Base-by-base conservation (phyloP, 2,113 vertebrate species). In the Daboia siamensis region DNA sequence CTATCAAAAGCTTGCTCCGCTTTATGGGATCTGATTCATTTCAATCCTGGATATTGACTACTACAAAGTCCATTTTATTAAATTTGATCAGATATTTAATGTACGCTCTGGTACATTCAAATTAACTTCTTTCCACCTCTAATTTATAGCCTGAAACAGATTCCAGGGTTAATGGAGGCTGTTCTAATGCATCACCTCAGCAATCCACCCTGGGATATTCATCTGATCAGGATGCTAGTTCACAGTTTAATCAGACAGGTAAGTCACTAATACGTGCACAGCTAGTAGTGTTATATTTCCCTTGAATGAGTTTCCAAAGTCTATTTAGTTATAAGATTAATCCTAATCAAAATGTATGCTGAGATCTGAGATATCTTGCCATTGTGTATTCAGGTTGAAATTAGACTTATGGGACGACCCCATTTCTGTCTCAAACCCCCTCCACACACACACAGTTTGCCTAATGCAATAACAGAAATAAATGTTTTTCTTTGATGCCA, bases 221-320 rank as follows among this genome's bases (percentile, higher is more conserved):
- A 0, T 94, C 97, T 0, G 98, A 97, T 92, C 98, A 98, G 46
- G 98, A 98, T 52, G 80, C 95, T 39, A 97, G 97, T 91, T 97
- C 97, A 23, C 98, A 98, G 94, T 95, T 97, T 80, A 98, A 98
- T 93, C 98, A 98, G 90, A 96, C 98, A 97, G 99, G 99, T 99
- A 86, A 93, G 98, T 94, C 39, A 44, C 89, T 64, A 29, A 1
- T 61, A 46, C 74, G 2, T 33, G 4, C 29, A 54, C 51, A 3
- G 3, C 10, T 90, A 3, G 2, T 88, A 3, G 1, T 86, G 52
- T 88, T 61, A 1, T 0, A 0, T 21, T 90, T 1, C 26, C 56
- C 51, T 86, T 0, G 0, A 74, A 51, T 5, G 13, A 23, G n/a
- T 15, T 91, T 1, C 33, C 64, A 61, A 29, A 9, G 33, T 0